phyloP scores from a whole-genome alignment of 2,113 vertebrate genomes.

The Oplegnathus fasciatus region DNA sequence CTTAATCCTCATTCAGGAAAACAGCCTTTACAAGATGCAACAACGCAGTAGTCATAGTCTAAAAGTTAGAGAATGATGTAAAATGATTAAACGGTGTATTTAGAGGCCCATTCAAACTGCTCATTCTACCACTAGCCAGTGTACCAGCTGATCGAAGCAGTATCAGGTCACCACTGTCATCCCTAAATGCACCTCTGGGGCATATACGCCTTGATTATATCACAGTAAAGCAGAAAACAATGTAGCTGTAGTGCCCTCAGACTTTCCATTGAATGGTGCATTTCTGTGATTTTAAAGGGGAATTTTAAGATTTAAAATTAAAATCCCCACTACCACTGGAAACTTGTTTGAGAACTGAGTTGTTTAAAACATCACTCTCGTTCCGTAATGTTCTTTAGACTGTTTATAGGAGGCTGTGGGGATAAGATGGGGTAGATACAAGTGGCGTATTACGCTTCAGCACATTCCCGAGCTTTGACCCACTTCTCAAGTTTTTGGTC shows the following conservation, averaged over 20 bases:
- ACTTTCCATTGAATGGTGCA: background rate
- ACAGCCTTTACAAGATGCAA: background rate
- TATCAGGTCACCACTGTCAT: background rate
- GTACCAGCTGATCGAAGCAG: background rate
- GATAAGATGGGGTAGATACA: background rate
- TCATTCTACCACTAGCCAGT: background rate
- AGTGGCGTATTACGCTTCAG: background rate
- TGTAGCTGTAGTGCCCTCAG: too few species aligned
- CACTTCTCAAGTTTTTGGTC: background rate
- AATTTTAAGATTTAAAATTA: background rate
- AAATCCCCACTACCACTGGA: too few species aligned
- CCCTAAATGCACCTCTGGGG: background rate
- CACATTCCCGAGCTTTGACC: constrained; percentile 12
- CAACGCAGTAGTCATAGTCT: background rate
- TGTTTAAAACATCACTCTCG: too few species aligned
- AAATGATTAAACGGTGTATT: background rate
- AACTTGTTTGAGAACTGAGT: too few species aligned
- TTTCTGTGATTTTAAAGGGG: background rate
- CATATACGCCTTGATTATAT: background rate
- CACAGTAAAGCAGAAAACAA: background rate
- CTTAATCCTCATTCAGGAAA: background rate
- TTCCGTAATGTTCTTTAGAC: too few species aligned
- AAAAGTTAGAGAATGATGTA: background rate
- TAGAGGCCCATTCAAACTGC: background rate
- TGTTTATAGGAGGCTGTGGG: too few species aligned